Percentiles rank a stretch among this genome's conserved stretches.
These are phyloP conservation scores for Zenarchopterus dispar DNA, from an alignment of 2,797 vertebrate species.

Conservation along the genomic window DNA sequence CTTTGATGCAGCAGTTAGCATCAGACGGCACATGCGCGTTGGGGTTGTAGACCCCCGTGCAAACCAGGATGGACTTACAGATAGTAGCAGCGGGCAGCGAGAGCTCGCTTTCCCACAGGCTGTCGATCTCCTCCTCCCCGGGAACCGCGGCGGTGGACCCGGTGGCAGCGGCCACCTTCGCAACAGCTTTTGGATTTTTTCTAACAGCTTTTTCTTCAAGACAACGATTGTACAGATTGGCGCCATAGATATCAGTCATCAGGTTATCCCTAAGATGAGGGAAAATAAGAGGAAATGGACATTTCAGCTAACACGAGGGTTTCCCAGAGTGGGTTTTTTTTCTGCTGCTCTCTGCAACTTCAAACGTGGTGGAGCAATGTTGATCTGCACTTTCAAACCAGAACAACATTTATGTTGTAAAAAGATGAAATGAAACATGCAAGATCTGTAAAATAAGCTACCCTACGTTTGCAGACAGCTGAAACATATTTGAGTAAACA, in stretches of 20 bases:
- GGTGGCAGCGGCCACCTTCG: slow-evolving; percentile 70
- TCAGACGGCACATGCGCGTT: slow-evolving; percentile 73
- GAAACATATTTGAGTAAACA: too few species aligned
- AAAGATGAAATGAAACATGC: slow-evolving; percentile 42
- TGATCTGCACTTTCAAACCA: too few species aligned
- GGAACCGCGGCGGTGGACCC: slow-evolving; percentile 66
- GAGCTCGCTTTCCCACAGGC: slow-evolving; percentile 83
- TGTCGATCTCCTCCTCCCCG: slow-evolving; percentile 74
- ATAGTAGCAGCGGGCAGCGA: slow-evolving; percentile 81
- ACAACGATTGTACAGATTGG: slow-evolving; percentile 91
- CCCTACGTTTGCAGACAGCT: too few species aligned
- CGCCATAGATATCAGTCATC: slow-evolving; percentile 95
- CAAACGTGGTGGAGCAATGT: too few species aligned
- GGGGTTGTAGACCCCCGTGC: slow-evolving; percentile 90
- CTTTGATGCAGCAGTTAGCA: slow-evolving; percentile 72
- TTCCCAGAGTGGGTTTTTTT: background rate
- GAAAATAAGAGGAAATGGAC: background rate
- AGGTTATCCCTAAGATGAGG: slow-evolving; percentile 85
- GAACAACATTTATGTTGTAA: background rate
- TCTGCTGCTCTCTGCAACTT: too few species aligned
- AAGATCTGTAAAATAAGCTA: too few species aligned
- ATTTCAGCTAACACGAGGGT: background rate
- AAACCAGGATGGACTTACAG: slow-evolving; percentile 91
- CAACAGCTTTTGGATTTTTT: slow-evolving; percentile 73
- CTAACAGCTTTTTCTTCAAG: slow-evolving; percentile 79